Conservation (phyloP, 30 jellyfish, hydroid and myxozoan genomes). For the Chrysaora quinquecirrha region DNA sequence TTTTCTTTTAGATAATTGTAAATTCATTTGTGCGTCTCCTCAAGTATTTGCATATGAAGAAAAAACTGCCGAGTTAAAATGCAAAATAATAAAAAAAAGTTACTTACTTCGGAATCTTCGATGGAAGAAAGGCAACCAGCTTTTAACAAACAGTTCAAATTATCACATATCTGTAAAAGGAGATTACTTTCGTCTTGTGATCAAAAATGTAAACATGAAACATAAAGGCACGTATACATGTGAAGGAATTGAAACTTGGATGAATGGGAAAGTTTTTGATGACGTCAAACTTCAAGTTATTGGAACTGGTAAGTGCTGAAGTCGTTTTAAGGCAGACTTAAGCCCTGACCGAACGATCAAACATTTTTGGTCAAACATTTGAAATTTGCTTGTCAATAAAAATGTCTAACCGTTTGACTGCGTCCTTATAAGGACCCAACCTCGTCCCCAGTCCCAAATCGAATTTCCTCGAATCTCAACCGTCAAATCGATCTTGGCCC, state of each 20-base stretch:
- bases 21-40: constrained; percentile 2
- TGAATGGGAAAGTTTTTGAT: not conserved
- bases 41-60: not conserved
- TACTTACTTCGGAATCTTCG: not conserved
- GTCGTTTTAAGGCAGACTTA: not conserved
- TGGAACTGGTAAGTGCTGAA: not conserved
- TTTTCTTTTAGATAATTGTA: not conserved
- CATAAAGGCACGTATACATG: not conserved
- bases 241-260: not conserved
- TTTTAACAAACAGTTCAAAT: not conserved
- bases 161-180: not conserved
- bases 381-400: no score
- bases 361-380: no score
- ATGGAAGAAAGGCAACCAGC: not conserved
- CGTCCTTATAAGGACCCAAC: no score
- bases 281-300: not conserved
- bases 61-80: not conserved
- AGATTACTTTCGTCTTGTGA: not conserved
- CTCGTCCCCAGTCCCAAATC: no score
- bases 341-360: no score
- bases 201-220: not conserved
- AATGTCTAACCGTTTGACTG: no score
- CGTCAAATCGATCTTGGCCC: no score
- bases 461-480: no score
- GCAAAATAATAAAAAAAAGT: not conserved